These are phyloP conservation scores for Mythimna albipuncta DNA, from an alignment of 2,888 invertebrate species.

Conservation along the genomic window DNA sequence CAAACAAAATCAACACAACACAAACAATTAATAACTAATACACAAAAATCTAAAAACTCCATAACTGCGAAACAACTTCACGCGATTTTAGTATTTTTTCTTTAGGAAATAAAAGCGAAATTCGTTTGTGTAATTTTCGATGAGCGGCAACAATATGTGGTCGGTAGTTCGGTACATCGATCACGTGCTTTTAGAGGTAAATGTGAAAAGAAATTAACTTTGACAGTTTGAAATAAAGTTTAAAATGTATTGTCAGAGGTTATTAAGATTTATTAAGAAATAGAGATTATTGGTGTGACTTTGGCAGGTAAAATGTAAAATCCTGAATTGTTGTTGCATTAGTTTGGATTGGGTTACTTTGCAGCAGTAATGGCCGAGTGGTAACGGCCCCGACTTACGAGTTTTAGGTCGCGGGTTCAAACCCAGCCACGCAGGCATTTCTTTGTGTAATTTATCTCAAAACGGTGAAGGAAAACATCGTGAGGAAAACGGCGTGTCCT, in stretches of 20 bases:
- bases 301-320: slow-evolving; percentile 19
- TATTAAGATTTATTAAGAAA: neutral
- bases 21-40: too few species aligned
- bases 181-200: neutral
- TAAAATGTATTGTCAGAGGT: neutral
- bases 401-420: too few species aligned
- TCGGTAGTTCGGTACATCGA: neutral
- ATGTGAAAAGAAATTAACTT: slow-evolving; percentile 11
- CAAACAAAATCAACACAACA: too few species aligned
- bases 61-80: slow-evolving; percentile 22
- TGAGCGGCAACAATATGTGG: slow-evolving; percentile 19
- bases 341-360: neutral
- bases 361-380: too few species aligned
- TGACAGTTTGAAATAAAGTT: neutral
- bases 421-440: too few species aligned
- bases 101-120: slow-evolving; percentile 13
- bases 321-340: too few species aligned
- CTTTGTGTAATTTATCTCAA: too few species aligned
- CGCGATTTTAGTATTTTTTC: neutral
- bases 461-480: too few species aligned
- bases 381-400: too few species aligned
- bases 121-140: slow-evolving; percentile 22
- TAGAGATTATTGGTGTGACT: slow-evolving; percentile 1
- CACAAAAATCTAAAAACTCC: too few species aligned
- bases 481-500: too few species aligned